phyloP scores from a whole-genome alignment of 2,113 vertebrate genomes.

The Oostethus manadensis region DNA sequence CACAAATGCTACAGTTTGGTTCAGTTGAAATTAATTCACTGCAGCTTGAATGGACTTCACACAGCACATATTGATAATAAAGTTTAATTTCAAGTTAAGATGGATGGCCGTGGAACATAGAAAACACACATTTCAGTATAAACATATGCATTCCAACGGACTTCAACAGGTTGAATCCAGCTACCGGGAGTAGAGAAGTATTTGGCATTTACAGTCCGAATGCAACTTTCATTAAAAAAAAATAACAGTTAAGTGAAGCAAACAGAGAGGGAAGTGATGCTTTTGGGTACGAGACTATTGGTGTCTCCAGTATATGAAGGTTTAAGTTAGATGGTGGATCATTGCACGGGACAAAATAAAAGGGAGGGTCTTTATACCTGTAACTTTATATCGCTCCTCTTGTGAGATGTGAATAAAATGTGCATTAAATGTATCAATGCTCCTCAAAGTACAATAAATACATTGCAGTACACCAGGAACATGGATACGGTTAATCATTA shows the following conservation, averaged over 20 bases:
- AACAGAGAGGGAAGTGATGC: neutral
- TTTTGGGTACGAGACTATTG: neutral
- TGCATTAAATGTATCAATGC: no score
- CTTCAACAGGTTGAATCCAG: conserved; percentile 61
- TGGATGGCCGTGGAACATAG: conserved; percentile 74
- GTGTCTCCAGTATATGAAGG: no score
- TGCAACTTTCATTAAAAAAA: neutral
- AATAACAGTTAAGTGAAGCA: no score
- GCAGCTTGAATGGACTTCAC: neutral
- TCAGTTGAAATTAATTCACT: no score
- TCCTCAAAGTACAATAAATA: conserved; percentile 4
- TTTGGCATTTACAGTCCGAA: neutral
- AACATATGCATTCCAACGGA: conserved; percentile 70
- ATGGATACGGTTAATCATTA: conserved; percentile 38
- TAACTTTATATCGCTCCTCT: no score
- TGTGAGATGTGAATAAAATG: no score
- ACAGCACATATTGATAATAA: conserved; percentile 63
- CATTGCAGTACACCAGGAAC: conserved; percentile 21
- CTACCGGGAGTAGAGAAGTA: conserved; percentile 19
- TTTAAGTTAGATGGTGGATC: no score
- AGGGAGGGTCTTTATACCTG: no score
- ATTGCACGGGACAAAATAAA: no score
- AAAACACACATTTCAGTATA: conserved; percentile 76
- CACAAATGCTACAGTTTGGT: no score
- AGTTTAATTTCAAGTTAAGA: conserved; percentile 76